Evolutionary conservation across 2,888 invertebrate genomes (phyloP).

Genomic region (Andrena camellia): DNA sequence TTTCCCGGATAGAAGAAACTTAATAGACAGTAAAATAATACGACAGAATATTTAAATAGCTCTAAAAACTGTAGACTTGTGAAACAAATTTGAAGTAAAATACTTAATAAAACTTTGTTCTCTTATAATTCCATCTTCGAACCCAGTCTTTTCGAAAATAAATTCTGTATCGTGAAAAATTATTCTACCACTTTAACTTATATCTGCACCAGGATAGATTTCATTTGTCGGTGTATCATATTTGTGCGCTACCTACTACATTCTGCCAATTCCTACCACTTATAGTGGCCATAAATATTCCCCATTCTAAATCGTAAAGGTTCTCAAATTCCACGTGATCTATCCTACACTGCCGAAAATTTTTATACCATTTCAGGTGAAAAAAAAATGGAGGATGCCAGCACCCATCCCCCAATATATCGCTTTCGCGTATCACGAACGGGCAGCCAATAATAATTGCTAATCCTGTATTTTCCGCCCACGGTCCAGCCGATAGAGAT

Average conservation of each 20-base stretch:
- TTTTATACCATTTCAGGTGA: too few relatives aligned
- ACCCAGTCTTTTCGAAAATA: neutral
- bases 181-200: too few relatives aligned
- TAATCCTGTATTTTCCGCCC: constrained; percentile 61
- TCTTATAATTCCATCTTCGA: neutral
- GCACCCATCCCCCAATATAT: too few relatives aligned
- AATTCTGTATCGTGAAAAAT: neutral
- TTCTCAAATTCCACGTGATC: too few relatives aligned
- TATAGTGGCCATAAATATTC: too few relatives aligned
- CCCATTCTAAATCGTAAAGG: too few relatives aligned
- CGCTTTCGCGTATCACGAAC: constrained; percentile 8
- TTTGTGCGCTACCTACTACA: too few relatives aligned
- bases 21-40: neutral
- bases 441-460: constrained; percentile 59
- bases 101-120: neutral
- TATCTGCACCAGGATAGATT: too few relatives aligned
- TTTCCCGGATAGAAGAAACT: neutral
- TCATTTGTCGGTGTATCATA: too few relatives aligned
- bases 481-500: constrained; percentile 57
- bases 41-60: neutral
- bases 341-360: too few relatives aligned
- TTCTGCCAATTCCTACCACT: too few relatives aligned
- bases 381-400: too few relatives aligned
- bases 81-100: neutral
- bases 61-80: neutral